Evolutionary conservation across 2,113 vertebrate genomes (phyloP), one percentile per base, ranked within the genome.

Genomic region (Ailuropoda melanoleuca): DNA sequence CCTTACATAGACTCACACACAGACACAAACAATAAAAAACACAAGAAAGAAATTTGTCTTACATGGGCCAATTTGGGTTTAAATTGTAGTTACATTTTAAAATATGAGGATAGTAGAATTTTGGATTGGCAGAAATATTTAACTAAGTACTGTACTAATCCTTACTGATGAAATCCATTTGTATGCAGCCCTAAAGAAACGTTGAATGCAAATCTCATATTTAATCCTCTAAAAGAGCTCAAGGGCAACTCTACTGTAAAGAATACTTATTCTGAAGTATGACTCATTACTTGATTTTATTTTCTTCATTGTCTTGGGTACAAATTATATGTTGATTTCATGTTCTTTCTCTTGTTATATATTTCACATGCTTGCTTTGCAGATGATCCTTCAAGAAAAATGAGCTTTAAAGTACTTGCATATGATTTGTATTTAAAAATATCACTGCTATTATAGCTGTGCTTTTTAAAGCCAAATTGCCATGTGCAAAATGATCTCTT

Each of bases 211-310:
- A 94, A 93, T 86, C 81, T 93, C 29, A 68, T 64, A 60, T 39
- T 37, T 95, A 95, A 95, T 88, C 2, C 8, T 93, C 58, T 78
- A 31, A 92, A 94, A 74, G 37, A 77, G 70, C 77, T 58, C 93
- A 97, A 86, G 72, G 15, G 48, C 29, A 90, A 94, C 1, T 90
- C 31, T 26, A 74, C 6, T 93, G 93, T 34, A 95, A 89, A 56
- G 55, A 88, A 86, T 75, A 8, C 18, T 96, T 82, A 90, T 17
- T 81, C 18, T 56, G 1, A 6, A 84, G 17, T n/a, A 48, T 87
- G 39, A 85, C 19, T 80, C 62, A 87, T 84, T 37, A 72, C 48
- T 83, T 77, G 39, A 23, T 84, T 92, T 92, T 90, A 43, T 68
- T 86, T 85, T 87, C 58, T 75, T 93, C 34, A 58, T 82, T 86